Conservation (phyloP, 2,888 invertebrate genomes). For the Latrodectus elegans region DNA sequence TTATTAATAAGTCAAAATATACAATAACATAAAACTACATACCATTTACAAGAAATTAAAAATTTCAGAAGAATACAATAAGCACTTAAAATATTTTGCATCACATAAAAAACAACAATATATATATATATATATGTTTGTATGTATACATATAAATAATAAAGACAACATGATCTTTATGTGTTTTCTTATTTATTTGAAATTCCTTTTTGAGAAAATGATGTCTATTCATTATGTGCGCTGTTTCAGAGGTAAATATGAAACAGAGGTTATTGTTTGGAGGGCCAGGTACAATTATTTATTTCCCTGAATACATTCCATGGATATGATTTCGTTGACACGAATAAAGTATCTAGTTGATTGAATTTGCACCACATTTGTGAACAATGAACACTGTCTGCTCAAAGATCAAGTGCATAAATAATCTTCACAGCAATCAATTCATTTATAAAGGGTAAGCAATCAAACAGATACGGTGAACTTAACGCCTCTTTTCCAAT, state of each 20-base stretch:
- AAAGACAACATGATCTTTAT: not conserved
- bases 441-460: not conserved
- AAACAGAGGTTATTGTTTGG: constrained; percentile 1
- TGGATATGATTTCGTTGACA: constrained; percentile 55
- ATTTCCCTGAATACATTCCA: constrained; percentile 60
- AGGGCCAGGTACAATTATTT: constrained; percentile 51
- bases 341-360: constrained; percentile 25
- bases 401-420: not conserved
- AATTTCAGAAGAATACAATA: not conserved
- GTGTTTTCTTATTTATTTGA: not conserved
- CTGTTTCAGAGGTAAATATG: constrained; percentile 42
- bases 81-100: constrained; percentile 20
- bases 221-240: constrained; percentile 62
- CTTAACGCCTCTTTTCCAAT: constrained; percentile 44
- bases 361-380: not conserved
- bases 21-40: too few relatives aligned
- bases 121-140: too few relatives aligned
- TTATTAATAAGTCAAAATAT: too few relatives aligned
- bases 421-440: too few relatives aligned
- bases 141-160: too few relatives aligned
- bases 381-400: not conserved
- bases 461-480: constrained; percentile 36
- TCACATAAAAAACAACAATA: constrained; percentile 13
- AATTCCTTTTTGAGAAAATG: constrained; percentile 4
- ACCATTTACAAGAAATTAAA: too few relatives aligned